These are phyloP conservation scores for Pseudotriccus pelzelni DNA, from an alignment of 2,797 vertebrate species.

Conservation along the genomic window DNA sequence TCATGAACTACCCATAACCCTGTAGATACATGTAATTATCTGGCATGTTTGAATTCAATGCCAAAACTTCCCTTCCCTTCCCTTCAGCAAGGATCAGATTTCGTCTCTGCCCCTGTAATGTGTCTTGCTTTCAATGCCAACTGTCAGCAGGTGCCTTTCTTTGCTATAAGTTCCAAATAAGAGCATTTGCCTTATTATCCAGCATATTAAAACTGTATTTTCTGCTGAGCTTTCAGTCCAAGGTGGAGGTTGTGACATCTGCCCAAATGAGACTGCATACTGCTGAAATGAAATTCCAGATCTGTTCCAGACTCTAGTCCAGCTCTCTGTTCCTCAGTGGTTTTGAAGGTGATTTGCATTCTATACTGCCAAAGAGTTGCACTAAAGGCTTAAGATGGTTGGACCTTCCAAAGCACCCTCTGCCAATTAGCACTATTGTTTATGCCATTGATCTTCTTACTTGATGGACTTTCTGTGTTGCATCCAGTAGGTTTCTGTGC, in stretches of 20 bases:
- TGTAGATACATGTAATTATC: neutral
- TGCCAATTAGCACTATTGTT: neutral
- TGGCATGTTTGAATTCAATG: neutral
- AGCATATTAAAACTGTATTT: constrained; percentile 16
- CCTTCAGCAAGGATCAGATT: neutral
- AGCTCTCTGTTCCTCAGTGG: neutral
- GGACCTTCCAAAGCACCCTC: neutral
- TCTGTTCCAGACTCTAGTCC: neutral
- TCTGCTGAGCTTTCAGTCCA: neutral
- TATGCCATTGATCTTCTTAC: neutral
- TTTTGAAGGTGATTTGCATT: constrained; percentile 21
- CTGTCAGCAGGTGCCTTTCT: constrained; percentile 1
- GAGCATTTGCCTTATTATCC: neutral
- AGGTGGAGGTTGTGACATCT: constrained; percentile 15
- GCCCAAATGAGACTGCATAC: neutral
- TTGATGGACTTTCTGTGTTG: neutral
- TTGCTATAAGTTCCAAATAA: constrained; percentile 8
- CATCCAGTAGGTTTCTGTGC: neutral
- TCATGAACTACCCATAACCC: neutral
- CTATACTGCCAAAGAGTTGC: neutral
- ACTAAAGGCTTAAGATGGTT: neutral
- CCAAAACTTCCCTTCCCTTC: neutral
- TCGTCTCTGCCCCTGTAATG: neutral
- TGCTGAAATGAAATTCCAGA: constrained; percentile 4
- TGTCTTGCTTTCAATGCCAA: constrained; percentile 10